Base-by-base conservation (phyloP, 2,113 vertebrate species). In the Neolamprologus hecqui region DNA sequence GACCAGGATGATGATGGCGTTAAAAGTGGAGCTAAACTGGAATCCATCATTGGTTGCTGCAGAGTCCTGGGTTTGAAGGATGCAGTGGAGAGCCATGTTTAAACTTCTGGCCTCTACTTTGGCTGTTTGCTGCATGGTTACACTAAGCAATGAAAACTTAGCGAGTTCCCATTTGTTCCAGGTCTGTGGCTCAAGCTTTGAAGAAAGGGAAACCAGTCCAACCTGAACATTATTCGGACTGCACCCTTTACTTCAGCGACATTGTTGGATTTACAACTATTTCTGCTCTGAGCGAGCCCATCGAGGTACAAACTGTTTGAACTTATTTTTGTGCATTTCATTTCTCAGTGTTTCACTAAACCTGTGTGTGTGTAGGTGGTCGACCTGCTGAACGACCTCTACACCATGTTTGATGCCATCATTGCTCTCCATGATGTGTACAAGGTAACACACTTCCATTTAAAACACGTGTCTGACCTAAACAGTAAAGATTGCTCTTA, bases 191-290 rank as follows among this genome's bases (percentile, higher is more conserved):
- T 2, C 96, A 98, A 65, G 93, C 97, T 2, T 89, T 98, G 91
- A 98, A 98, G 95, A 97, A 94, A 54, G 97, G 97, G 6, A 97
- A 94, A 1, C 92, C 96, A 0, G 97, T 98, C 35, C 93, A 95
- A 15, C 97, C 97, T 0, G 98, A 98, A 79, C 96, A 97, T 81
- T 98, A 97, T 17, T 95, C 97, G 5, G 96, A 97, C 73, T 96
- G 97, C 85, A 98, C 97, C 0, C 96, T 98, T 5, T 98, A 98
- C 90, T 98, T 97, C 93, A 98, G 97, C 3, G 97, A 98, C 93
- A 98, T 98, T 1, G 97, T 98, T 37, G 35, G 97, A 35, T 98
- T 98, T 90, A 98, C 97, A 9, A 98, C 98, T 60, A 98, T 98
- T 90, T 98, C 97, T 0, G 96, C 97, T 85, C 96, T 98, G 87